Base-by-base conservation (phyloP, 2,888 invertebrate species). In the Sarcophaga rosellei region DNA sequence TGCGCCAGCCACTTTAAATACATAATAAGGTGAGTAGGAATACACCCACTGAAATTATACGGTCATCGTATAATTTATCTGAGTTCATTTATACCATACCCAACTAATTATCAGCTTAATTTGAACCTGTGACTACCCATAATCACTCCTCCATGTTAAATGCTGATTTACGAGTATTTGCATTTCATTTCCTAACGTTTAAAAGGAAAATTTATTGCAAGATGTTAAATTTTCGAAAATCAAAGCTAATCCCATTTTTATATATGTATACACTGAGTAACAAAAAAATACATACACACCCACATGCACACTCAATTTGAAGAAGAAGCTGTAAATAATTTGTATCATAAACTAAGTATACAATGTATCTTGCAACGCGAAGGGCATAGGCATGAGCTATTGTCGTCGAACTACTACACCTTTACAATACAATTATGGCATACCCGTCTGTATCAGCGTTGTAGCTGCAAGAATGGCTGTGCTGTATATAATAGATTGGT, bases 101-200 rank as follows among this genome's bases (percentile, higher is more conserved):
- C 84, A 66, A 57, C 35, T 75, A 75, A 70, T 84, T 81, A 75
- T 81, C 25, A 68, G 25, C 21, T 57, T 86, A 78, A 75, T 86
- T 84, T 65, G 62, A 84, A 84, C 84, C 70, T 81, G 78, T 84
- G 70, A 17, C 21, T 15, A 17, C n/a, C 35, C 25, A 78, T 86
- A 86, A 81, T 86, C 84, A 78, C 78, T 75, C 66, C 81, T 61
- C 75, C 45, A 59, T 84, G 4, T 61, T 81, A 65, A 44, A 78
- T 47, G 35, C 84, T 86, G 78, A 86, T 86, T 86, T 86, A 35
- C 8, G 35, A 35, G 35, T 35, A 86, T 86, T 84, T 81, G 81
- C 81, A 75, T 81, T 81, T 79, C 81, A 81, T 81, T 81, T 79
- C 78, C 78, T 69, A 21, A 23, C 61, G 44, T 74, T 69, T 53